Conservation (phyloP, 2,797 vertebrate genomes). For the Octomys mimax region DNA sequence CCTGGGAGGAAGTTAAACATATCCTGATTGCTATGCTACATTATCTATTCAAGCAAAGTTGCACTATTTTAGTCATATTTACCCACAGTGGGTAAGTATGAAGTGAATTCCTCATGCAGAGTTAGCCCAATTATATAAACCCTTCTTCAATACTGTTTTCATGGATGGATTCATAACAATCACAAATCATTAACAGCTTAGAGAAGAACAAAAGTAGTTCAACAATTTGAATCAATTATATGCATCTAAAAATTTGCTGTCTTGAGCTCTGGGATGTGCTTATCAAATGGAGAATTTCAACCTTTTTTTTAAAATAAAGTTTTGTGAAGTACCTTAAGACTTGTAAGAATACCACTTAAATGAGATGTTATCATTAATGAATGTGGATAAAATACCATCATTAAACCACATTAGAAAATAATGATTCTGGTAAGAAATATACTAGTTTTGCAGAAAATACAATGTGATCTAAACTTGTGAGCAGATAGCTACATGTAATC, state of each 20-base stretch:
- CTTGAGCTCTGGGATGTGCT: conserved; percentile 64
- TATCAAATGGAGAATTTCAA: conserved; percentile 39
- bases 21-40: conserved; percentile 70
- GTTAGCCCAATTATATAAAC: conserved; percentile 76
- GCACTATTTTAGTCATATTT: conserved; percentile 72
- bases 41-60: conserved; percentile 63
- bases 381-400: not conserved
- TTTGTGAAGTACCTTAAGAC: not conserved
- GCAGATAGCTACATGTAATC: not conserved
- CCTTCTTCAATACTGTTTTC: conserved; percentile 77
- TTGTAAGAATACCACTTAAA: not conserved
- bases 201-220: conserved; percentile 68
- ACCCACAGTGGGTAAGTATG: conserved; percentile 7
- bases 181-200: conserved; percentile 74
- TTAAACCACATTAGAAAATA: not conserved
- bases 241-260: conserved; percentile 21
- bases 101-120: conserved; percentile 75
- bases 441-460: not conserved
- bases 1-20: conserved; percentile 66
- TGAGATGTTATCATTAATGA: not conserved
- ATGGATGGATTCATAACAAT: conserved; percentile 71
- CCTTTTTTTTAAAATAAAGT: conserved; percentile 51
- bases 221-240: conserved; percentile 65
- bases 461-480: not conserved
- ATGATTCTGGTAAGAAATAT: not conserved